Base-by-base conservation (phyloP, 2,888 invertebrate species). In the Beris morrisii region DNA sequence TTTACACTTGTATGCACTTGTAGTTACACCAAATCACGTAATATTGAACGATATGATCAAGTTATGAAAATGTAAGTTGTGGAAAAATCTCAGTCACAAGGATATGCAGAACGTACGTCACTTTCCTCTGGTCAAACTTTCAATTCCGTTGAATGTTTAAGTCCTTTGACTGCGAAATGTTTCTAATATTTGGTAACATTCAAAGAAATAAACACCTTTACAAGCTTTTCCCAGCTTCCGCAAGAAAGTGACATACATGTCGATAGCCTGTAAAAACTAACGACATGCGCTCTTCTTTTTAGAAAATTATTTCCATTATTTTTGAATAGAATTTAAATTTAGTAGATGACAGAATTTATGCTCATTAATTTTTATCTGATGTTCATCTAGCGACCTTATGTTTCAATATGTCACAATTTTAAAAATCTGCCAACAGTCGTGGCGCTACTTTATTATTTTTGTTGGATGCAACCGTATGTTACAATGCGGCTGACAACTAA, bases 1-100 rank as follows among this genome's bases (percentile, higher is more conserved):
- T 61, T 61, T 61, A 61, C 61, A 61, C 61, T 61, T 61, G 38
- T 43, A 61, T 43, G 50, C 61, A 61, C 61, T 61, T 7, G 7
- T 50, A 50, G 31, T 61, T 50, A 52, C 50, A 54, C 12, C 43
- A 50, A 61, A 50, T 52, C 61, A 61, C 52, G 61, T 61, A 61
- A 61, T 50, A 43, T 38, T 9, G 9, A 38, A 38, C 38, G 11
- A 43, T 15, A 50, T 50, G 50, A 50, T 61, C 2, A 61, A 52
- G 13, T 38, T 15, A 32, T 50, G 50, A 52, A 52, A 61, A 61
- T 15, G 7, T n/a, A 3, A 32, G 31, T 31, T 5, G 50, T n/a
- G 5, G 32, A 50, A 38, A 22, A 28, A 28, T 7, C 38, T 38
- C 9, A 7, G 4, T 38, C 38, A 38, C 38, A 38, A 5, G 38